A percentile compares a stretch with the other conserved stretches of the same genome.
These are phyloP conservation scores for Polypterus senegalus DNA, from an alignment of 2,113 vertebrate genomes.

Conservation along the genomic window DNA sequence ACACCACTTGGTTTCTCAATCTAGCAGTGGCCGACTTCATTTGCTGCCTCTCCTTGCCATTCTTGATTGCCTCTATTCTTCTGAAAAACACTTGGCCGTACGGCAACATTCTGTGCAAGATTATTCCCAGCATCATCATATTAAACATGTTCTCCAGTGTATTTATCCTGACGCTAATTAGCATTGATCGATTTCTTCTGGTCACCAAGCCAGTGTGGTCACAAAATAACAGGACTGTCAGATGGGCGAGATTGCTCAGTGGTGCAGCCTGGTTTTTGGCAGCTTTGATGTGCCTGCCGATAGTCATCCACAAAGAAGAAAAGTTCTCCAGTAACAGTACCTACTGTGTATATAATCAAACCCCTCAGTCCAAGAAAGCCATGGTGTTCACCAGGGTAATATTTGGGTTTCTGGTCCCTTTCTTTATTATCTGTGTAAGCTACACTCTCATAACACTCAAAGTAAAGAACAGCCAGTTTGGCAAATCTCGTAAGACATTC, in stretches of 20 bases:
- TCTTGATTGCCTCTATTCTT: conserved; percentile 40
- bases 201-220: conserved; percentile 62
- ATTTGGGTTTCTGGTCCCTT: conserved; percentile 56
- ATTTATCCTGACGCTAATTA: conserved; percentile 52
- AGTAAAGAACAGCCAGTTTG: conserved; percentile 18
- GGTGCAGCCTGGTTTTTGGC: conserved; percentile 45
- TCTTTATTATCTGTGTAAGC: conserved; percentile 39
- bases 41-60: conserved; percentile 58
- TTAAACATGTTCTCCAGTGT: conserved; percentile 69
- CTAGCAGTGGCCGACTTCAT: conserved; percentile 56
- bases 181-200: conserved; percentile 54
- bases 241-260: conserved; percentile 20
- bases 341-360: neutral
- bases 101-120: conserved; percentile 52
- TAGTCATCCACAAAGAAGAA: conserved; percentile 39
- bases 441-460: conserved; percentile 39
- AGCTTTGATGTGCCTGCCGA: conserved; percentile 43
- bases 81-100: conserved; percentile 49
- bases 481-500: conserved; percentile 34
- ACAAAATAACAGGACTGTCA: conserved; percentile 51
- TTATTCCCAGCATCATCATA: conserved; percentile 45
- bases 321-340: rapidly evolving
- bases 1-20: conserved; percentile 60
- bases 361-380: rapidly evolving
- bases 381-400: conserved; percentile 28